Conservation (phyloP, 2,797 vertebrate species). For the Cyclopterus lumpus region DNA sequence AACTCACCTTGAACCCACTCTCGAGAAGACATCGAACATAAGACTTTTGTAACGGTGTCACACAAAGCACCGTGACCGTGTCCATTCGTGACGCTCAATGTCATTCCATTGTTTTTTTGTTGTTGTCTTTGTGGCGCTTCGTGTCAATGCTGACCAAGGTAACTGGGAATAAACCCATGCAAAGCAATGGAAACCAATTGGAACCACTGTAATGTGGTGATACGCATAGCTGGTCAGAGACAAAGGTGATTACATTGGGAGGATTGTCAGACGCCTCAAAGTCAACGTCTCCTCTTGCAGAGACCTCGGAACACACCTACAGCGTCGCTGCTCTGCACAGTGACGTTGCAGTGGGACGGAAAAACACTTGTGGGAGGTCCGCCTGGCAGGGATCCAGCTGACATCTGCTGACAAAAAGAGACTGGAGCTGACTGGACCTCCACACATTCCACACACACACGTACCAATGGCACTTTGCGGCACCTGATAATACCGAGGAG, state of each 20-base stretch:
- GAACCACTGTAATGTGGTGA: neutral
- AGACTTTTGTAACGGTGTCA: constrained; percentile 5
- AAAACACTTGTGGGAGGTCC: constrained; percentile 34
- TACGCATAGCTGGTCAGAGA: neutral
- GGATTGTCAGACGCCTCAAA: neutral
- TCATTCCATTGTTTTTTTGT: neutral
- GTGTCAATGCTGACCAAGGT: neutral
- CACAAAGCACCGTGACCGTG: neutral
- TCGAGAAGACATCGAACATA: constrained; percentile 32
- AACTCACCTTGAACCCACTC: constrained; percentile 30
- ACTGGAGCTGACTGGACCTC: constrained; percentile 48
- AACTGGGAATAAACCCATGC: neutral
- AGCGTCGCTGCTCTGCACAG: neutral
- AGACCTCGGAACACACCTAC: neutral
- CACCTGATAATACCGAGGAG: constrained; percentile 43
- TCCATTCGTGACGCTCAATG: neutral
- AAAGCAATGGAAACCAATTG: neutral
- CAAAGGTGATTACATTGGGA: neutral
- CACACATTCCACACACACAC: constrained; percentile 45
- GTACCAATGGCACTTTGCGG: constrained; percentile 48
- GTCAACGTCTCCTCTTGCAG: neutral
- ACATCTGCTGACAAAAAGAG: constrained; percentile 50
- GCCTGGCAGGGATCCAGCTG: constrained; percentile 49
- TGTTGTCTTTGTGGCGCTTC: neutral
- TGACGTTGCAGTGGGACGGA: constrained; percentile 22